phyloP scores from a whole-genome alignment of 2,888 invertebrate species.

The Notodonta ziczac region DNA sequence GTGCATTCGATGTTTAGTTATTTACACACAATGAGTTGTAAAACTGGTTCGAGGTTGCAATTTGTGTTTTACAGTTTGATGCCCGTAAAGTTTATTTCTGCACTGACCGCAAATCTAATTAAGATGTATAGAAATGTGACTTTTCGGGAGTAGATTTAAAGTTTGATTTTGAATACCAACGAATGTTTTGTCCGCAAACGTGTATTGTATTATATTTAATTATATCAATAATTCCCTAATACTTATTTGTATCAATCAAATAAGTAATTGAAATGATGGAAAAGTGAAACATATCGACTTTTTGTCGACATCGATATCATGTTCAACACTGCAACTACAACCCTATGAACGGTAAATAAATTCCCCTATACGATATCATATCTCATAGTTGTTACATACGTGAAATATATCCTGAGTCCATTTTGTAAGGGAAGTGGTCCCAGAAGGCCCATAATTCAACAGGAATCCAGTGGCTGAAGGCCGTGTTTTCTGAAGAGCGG shows the following conservation, averaged over 20 bases:
- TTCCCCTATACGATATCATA: slow-evolving; percentile 26
- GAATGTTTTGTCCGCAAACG: too few species aligned
- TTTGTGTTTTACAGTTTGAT: neutral
- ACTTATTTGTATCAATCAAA: too few species aligned
- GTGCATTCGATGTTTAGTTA: neutral
- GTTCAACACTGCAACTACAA: neutral
- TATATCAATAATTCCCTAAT: too few species aligned
- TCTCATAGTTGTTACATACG: slow-evolving; percentile 35
- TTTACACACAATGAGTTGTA: neutral
- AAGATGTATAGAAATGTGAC: neutral
- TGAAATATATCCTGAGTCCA: slow-evolving; percentile 42
- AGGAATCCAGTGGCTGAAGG: slow-evolving; percentile 24
- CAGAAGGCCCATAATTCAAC: slow-evolving; percentile 33
- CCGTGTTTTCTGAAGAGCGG: slow-evolving; percentile 37
- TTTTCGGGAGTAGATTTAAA: neutral
- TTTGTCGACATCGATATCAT: too few species aligned
- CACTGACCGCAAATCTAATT: neutral
- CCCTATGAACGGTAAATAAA: slow-evolving; percentile 2
- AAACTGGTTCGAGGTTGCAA: neutral
- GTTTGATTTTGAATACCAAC: neutral
- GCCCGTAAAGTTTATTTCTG: neutral
- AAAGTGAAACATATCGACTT: neutral
- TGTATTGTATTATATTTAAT: too few species aligned
- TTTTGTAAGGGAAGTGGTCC: slow-evolving; percentile 39
- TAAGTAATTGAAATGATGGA: too few species aligned